Evolutionary conservation across 2,113 vertebrate species (phyloP).

Genomic region (Raja brachyura): DNA sequence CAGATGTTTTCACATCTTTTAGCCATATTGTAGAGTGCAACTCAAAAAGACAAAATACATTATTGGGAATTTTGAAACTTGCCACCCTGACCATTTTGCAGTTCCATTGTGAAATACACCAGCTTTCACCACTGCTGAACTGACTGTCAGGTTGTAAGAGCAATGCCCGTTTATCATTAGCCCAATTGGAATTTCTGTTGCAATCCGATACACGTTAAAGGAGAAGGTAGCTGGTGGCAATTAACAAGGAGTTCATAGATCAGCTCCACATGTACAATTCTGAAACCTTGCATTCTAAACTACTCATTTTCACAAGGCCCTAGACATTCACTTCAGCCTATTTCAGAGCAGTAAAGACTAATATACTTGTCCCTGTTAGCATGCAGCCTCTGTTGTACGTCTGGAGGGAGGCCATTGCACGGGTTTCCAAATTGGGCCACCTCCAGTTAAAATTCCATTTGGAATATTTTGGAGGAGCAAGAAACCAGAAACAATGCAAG

Average conservation of each 20-base stretch:
- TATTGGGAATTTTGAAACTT: not conserved
- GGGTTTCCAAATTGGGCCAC: not conserved
- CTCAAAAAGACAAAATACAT: not conserved
- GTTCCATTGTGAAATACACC: not conserved
- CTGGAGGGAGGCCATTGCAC: not conserved
- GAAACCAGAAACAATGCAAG: too few relatives aligned
- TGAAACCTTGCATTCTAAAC: not conserved
- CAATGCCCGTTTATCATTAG: not conserved
- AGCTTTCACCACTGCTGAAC: not conserved
- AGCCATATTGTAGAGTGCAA: not conserved
- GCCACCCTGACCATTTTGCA: not conserved
- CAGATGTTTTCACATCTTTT: not conserved
- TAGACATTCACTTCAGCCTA: not conserved
- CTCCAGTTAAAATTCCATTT: too few relatives aligned
- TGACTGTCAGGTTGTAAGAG: not conserved
- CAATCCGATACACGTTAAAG: not conserved
- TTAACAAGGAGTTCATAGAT: not conserved
- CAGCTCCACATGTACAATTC: not conserved
- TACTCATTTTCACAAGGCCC: not conserved
- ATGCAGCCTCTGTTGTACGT: not conserved
- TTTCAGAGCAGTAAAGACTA: not conserved
- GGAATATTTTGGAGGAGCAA: too few relatives aligned
- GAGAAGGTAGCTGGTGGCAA: not conserved
- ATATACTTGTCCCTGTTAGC: not conserved
- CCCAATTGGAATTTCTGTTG: slow-evolving; percentile 19